A percentile compares a stretch with the other conserved stretches of the same genome.
phyloP scores from a whole-genome alignment of 2,888 invertebrate species.

The Panopea generosa region DNA sequence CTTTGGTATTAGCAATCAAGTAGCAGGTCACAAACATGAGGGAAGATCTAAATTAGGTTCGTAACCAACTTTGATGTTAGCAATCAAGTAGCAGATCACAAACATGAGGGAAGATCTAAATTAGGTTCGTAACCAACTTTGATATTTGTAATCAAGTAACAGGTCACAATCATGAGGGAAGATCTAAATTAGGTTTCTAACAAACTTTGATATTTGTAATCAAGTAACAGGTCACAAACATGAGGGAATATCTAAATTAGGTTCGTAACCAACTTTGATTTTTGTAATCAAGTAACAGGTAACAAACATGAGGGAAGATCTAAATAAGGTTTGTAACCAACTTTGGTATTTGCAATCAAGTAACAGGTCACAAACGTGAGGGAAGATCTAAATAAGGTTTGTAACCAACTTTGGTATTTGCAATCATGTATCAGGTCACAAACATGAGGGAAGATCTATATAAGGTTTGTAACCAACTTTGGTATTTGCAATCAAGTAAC shows the following conservation, averaged over 20 bases:
- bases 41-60: constrained; percentile 68
- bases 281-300: too few relatives aligned
- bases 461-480: too few relatives aligned
- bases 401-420: too few relatives aligned
- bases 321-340: too few relatives aligned
- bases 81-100: constrained; percentile 71
- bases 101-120: constrained; percentile 67
- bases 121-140: constrained; percentile 63
- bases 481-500: too few relatives aligned
- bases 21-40: constrained; percentile 71
- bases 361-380: too few relatives aligned
- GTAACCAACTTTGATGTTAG: too few relatives aligned
- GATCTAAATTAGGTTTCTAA: too few relatives aligned
- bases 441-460: constrained; percentile 13
- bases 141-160: constrained; percentile 71
- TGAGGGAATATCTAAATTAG: too few relatives aligned
- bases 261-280: too few relatives aligned
- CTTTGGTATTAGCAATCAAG: constrained; percentile 61
- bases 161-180: constrained; percentile 62
- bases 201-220: constrained; percentile 46
- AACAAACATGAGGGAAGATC: constrained; percentile 5
- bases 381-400: too few relatives aligned
- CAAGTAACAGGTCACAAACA: constrained; percentile 72
- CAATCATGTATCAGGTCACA: too few relatives aligned
- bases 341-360: constrained; percentile 16